Percentiles rank a stretch among this genome's conserved stretches.
These are phyloP conservation scores for Setipinna tenuifilis DNA, from an alignment of 2,797 vertebrate genomes.

Conservation along the genomic window DNA sequence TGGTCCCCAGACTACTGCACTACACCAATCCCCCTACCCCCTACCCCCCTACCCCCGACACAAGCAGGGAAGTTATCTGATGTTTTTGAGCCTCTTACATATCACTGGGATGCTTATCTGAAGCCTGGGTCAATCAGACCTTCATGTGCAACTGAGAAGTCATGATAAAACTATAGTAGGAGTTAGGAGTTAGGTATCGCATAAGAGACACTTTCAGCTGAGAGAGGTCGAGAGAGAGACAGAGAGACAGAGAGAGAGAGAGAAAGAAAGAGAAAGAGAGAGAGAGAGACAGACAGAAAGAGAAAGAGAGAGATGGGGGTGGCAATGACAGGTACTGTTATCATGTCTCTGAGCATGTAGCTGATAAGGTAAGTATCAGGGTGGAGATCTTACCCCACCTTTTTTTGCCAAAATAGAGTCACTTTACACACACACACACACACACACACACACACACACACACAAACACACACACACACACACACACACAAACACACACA, in stretches of 20 bases:
- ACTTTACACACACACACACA: background rate
- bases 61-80: background rate
- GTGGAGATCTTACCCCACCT: background rate
- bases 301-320: background rate
- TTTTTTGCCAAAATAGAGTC: background rate
- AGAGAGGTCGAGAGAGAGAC: no score
- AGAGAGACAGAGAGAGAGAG: background rate
- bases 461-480: slow-evolving; percentile 12
- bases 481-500: background rate
- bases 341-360: background rate
- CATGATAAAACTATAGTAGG: background rate
- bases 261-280: background rate
- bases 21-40: background rate
- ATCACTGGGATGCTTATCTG: background rate
- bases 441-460: slow-evolving; percentile 1
- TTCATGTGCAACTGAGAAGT: background rate
- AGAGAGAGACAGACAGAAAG: background rate
- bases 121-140: background rate
- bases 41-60: no score
- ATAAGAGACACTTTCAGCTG: background rate
- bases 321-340: background rate
- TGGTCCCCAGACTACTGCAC: no score
- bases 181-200: background rate
- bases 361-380: slow-evolving; percentile 19
- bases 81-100: background rate